Conservation (phyloP, 2,113 vertebrate species). For the Mormyrus iriodes region DNA sequence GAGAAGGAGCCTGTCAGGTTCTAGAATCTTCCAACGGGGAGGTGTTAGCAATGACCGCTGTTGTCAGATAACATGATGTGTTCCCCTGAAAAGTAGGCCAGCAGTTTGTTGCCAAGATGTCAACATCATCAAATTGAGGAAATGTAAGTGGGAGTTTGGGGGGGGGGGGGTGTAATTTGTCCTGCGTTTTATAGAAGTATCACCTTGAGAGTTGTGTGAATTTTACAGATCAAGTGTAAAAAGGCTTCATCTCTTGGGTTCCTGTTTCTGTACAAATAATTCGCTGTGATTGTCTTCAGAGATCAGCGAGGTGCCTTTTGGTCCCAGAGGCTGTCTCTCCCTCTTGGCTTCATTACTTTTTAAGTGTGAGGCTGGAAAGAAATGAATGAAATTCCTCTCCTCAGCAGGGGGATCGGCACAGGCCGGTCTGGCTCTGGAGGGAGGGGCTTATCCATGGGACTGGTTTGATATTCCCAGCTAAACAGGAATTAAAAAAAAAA, state of each 20-base stretch:
- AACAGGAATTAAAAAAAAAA: constrained; percentile 23
- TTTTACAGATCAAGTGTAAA: background rate
- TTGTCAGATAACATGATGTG: constrained; percentile 7
- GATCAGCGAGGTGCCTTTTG: background rate
- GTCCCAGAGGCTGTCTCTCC: background rate
- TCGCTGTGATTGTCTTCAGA: constrained; percentile 39
- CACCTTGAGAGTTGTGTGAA: constrained; percentile 4
- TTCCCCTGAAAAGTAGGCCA: background rate
- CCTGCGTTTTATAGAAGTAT: background rate
- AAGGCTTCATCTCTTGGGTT: constrained; percentile 32
- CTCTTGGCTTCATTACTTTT: constrained; percentile 39
- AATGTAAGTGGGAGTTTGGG: background rate
- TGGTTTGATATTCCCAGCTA: background rate
- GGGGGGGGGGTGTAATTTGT: background rate
- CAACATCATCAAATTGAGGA: background rate
- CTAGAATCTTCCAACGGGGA: background rate
- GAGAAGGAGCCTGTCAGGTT: background rate
- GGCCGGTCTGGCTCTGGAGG: background rate
- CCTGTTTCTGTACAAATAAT: constrained; percentile 39
- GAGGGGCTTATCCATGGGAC: background rate
- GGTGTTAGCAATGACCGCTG: background rate
- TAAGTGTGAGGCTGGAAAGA: constrained; percentile 42
- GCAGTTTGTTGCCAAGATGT: background rate
- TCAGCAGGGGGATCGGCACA: constrained; percentile 18
- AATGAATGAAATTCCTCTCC: constrained; percentile 44